These are phyloP conservation scores for Silurus asotus DNA, from an alignment of 2,113 vertebrate species.

Conservation along the genomic window DNA sequence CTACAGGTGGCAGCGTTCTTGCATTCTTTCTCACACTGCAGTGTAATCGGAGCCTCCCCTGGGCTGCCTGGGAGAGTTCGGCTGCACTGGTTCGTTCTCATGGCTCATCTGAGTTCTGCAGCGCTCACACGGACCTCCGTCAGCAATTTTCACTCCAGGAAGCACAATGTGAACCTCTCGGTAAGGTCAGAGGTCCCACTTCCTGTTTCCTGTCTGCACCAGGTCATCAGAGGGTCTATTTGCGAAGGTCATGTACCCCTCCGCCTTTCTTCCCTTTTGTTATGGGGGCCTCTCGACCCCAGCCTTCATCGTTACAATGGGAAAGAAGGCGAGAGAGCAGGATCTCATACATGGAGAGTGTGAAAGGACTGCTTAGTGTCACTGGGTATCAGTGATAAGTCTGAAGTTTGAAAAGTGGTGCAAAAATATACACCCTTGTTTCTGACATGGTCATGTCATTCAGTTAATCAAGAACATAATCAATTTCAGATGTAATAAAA, in stretches of 20 bases:
- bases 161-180: conserved; percentile 51
- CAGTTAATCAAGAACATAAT: neutral
- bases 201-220: conserved; percentile 77
- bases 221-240: conserved; percentile 73
- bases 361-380: conserved; percentile 7
- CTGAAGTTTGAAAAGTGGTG: neutral
- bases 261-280: conserved; percentile 68
- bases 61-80: conserved; percentile 44
- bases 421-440: neutral
- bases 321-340: conserved; percentile 16
- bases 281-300: conserved; percentile 44
- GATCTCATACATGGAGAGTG: conserved; percentile 20
- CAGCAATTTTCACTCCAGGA: conserved; percentile 44
- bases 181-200: conserved; percentile 71
- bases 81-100: conserved; percentile 42
- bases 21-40: conserved; percentile 50
- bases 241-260: conserved; percentile 66
- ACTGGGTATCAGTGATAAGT: neutral
- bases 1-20: conserved; percentile 46
- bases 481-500: neutral
- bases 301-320: conserved; percentile 15
- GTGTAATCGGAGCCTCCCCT: conserved; percentile 59
- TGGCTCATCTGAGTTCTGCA: conserved; percentile 35
- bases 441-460: neutral
- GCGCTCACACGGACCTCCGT: conserved; percentile 31